Evolutionary conservation across 2,888 invertebrate species (phyloP), one percentile per base, ranked within the genome.

Genomic region (Corythucha ciliata): DNA sequence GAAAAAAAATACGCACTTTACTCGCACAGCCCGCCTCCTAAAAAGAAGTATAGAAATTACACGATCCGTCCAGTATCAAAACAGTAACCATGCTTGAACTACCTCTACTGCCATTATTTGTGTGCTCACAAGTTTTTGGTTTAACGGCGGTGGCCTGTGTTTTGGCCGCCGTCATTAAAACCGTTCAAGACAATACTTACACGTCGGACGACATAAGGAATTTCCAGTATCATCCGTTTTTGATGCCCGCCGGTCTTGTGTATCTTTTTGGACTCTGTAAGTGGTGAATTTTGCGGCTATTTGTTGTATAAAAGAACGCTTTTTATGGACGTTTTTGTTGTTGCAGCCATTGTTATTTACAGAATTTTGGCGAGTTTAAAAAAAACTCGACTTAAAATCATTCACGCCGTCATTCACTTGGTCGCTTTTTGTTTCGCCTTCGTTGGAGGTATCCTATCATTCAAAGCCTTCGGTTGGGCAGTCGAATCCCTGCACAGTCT

Each of bases 221-320:
- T 21, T 49, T 49, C 41, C 12, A 33, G 8, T 49, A 34, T 29
- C 49, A 49, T 33, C 49, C 49, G 14, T 24, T 32, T 22, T 27
- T 49, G 20, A 41, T 40, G 40, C 20, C 49, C 8, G 2, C 34
- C 3, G 49, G 41, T 12, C 6, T 49, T 24, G 25, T 41, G 4
- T 49, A 41, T 34, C 40, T 49, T 32, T 49, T 49, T 20, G 49
- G 49, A 16, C 33, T 22, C 14, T 26, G 49, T 49, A 41, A 49
- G 49, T 49, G 14, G 14, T 12, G 29, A 8, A 10, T 8, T 29
- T 29, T 29, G 10, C 29, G 29, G 29, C 8, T n/a, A n/a, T n/a
- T n/a, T n/a, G n/a, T n/a, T n/a, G 8, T 29, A 29, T 29, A n/a
- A 8, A 10, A 29, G 8, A 29, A 29, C 29, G 8, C 10, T 8